phyloP scores from a whole-genome alignment of 2,888 invertebrate species.

The Caenorhabditis sp. region DNA sequence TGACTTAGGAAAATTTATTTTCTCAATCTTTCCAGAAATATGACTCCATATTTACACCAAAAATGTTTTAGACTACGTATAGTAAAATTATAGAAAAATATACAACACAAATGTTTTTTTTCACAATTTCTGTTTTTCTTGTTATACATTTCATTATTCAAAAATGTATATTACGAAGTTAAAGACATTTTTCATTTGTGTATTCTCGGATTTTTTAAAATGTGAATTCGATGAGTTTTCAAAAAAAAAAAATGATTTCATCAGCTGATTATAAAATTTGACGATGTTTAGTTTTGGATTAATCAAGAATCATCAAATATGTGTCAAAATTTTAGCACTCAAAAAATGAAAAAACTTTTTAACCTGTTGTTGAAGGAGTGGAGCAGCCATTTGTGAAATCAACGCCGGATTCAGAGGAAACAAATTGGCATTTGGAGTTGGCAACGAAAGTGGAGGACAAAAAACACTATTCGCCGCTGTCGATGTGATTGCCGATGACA shows the following conservation, averaged over 20 bases:
- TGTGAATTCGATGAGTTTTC: not conserved
- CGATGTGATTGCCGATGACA: slow-evolving; percentile 14
- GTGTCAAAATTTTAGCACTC: no score
- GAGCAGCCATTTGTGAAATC: slow-evolving; percentile 28
- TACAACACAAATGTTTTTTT: no score
- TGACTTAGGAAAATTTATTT: not conserved
- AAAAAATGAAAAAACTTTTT: no score
- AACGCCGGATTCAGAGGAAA: slow-evolving; percentile 26
- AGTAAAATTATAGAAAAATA: no score
- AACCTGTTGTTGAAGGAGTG: slow-evolving; percentile 49
- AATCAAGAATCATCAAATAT: no score
- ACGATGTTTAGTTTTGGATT: no score
- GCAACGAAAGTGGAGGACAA: slow-evolving; percentile 18
- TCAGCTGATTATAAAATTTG: no score
- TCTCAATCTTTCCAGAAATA: no score
- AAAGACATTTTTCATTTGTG: not conserved
- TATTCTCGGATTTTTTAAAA: not conserved
- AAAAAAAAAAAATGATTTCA: no score
- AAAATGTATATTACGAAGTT: not conserved
- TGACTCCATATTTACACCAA: no score
- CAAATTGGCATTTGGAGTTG: slow-evolving; percentile 10
- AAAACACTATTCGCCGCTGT: slow-evolving; percentile 18
- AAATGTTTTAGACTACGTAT: no score
- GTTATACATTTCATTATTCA: not conserved
- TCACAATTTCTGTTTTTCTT: no score